Base-by-base conservation (phyloP, 1,140 invertebrate genomes). In the Oedothorax gibbosus region DNA sequence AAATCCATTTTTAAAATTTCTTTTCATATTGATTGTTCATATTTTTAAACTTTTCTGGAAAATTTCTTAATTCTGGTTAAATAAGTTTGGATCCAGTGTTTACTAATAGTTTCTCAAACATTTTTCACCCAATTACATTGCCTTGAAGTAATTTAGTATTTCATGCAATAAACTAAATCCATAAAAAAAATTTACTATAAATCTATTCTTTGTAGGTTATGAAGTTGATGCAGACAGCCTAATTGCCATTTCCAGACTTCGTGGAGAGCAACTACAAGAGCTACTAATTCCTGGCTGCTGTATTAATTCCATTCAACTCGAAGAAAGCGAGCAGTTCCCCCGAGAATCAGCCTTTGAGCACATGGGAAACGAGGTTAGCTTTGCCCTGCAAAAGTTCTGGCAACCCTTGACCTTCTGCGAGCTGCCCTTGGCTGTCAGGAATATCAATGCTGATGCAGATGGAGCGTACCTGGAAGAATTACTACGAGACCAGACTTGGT, bases 201-300 rank as follows among this genome's bases (percentile, higher is more conserved):
- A 9, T 66, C 20, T 72, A 8, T 65, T 73, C 21, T 73, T 50
- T 88, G 87, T 90, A 91, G 93, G 94, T 64, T 93, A 93, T 87
- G 91, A 92, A 87, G 93, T 94, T 88, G 90, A 89, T 78, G 91
- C 92, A 85, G 91, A 94, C 86, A 93, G 95, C 90, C 88, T 95
- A 35, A 90, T 95, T 35, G 94, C 93, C 49, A 94, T 95, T 69
- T 92, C 93, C 60, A 90, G 94, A 71, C 90, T 95, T 9, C 90
- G 94, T 64, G 92, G 92, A 21, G 87, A 91, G 4, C 91, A 91
- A 21, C 89, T 95, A 66, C 92, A 92, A 83, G 91, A 90, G 20
- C 89, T 95, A 15, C 91, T 93, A 87, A 92, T 95, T 85, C 93
- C 94, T n/a, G 90, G 92, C 2, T 88, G 87, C 66, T 91, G 90